These are phyloP conservation scores for Pyrocephalus nanus DNA, from an alignment of 2,797 vertebrate species.

Conservation along the genomic window DNA sequence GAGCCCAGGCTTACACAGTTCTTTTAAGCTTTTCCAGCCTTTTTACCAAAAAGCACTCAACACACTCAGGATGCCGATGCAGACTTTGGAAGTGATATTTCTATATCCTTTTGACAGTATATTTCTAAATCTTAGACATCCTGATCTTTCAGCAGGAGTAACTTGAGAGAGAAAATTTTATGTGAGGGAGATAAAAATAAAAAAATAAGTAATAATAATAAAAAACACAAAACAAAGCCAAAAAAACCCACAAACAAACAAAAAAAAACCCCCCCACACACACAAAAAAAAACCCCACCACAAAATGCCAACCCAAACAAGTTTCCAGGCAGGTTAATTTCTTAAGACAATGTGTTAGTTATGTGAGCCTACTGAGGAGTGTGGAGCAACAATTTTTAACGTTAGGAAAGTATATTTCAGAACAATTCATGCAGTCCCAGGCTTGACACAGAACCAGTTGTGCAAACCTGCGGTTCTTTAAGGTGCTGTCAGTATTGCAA, in stretches of 20 bases:
- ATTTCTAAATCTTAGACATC: not conserved
- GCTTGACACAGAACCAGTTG: not conserved
- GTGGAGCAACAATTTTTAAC: not conserved
- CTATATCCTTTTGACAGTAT: not conserved
- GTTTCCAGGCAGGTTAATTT: not conserved
- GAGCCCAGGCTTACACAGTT: not conserved
- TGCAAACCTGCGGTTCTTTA: not conserved
- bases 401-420: not conserved
- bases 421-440: not conserved
- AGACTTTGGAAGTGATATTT: not conserved
- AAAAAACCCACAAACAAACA: no score
- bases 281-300: no score
- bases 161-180: not conserved
- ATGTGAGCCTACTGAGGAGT: not conserved
- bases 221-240: no score
- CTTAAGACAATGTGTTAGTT: not conserved
- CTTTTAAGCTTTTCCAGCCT: not conserved
- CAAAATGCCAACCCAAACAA: accelerated
- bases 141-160: not conserved
- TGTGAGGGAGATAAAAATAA: not conserved
- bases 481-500: not conserved
- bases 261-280: no score
- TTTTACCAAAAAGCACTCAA: not conserved
- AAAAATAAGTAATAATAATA: no score
- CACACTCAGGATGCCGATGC: not conserved